Percentiles rank a stretch among this genome's conserved stretches.
phyloP scores from a whole-genome alignment of 2,113 vertebrate species.

The Leiothrix lutea region DNA sequence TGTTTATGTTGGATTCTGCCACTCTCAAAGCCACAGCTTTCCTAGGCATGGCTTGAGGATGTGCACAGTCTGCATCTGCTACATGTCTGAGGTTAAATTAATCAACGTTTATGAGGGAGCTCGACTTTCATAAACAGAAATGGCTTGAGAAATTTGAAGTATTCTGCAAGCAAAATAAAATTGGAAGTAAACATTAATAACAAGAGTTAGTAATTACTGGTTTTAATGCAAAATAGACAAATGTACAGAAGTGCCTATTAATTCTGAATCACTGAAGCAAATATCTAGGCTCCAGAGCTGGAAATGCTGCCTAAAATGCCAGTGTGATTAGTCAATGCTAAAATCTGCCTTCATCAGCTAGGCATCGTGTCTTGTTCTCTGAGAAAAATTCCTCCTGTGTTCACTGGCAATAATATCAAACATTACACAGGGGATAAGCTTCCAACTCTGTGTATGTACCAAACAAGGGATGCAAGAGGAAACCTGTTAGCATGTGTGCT shows the following conservation, averaged over 20 bases:
- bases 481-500: not conserved
- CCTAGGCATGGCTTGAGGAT: not conserved
- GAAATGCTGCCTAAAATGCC: conserved; percentile 22
- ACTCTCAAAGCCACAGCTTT: not conserved
- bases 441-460: not conserved
- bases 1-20: not conserved
- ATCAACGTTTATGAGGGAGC: not conserved
- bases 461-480: not conserved
- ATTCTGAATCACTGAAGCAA: conserved; percentile 20
- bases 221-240: conserved; percentile 36
- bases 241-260: conserved; percentile 7
- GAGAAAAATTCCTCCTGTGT: not conserved
- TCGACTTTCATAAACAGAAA: not conserved
- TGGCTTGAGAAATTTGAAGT: not conserved
- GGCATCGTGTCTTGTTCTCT: not conserved
- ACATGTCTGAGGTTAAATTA: not conserved
- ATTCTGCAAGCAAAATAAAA: not conserved
- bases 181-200: conserved; percentile 5
- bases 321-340: not conserved
- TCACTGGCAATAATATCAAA: not conserved
- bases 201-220: not conserved
- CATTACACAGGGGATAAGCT: not conserved
- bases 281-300: not conserved
- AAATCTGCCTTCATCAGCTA: not conserved
- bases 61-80: not conserved